phyloP scores from a whole-genome alignment of 1,140 invertebrate species.

The Laupala kohalensis region DNA sequence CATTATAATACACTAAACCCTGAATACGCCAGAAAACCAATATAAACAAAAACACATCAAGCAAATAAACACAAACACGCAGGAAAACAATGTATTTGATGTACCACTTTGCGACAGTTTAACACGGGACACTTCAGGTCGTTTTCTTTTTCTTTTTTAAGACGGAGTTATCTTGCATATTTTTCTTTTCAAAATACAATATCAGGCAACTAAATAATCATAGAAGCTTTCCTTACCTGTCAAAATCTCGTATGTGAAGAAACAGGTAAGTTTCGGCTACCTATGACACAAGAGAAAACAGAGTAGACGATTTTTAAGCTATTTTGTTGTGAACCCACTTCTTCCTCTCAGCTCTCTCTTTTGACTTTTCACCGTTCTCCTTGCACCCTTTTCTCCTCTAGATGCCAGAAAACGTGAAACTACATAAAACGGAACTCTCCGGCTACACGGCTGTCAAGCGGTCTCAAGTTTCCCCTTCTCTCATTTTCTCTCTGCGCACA shows the following conservation, averaged over 20 bases:
- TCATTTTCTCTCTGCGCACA: slow-evolving; percentile 21
- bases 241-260: background rate
- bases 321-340: slow-evolving; percentile 41
- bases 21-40: background rate
- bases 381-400: slow-evolving; percentile 26
- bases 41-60: background rate
- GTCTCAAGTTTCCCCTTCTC: slow-evolving; percentile 4
- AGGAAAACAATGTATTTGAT: background rate
- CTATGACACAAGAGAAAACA: slow-evolving; percentile 16
- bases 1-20: background rate
- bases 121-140: slow-evolving; percentile 5
- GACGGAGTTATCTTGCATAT: slow-evolving; percentile 2
- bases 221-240: slow-evolving; percentile 7
- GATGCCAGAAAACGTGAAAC: slow-evolving; percentile 23
- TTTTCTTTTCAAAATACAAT: background rate
- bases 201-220: background rate
- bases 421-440: slow-evolving; percentile 1
- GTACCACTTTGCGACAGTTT: background rate
- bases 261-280: slow-evolving; percentile 10
- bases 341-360: slow-evolving; percentile 24
- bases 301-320: slow-evolving; percentile 30
- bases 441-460: background rate
- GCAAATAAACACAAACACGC: background rate
- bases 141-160: slow-evolving; percentile 4
- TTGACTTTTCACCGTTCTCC: slow-evolving; percentile 21